These are phyloP conservation scores for Rhinichthys klamathensis DNA, from an alignment of 2,113 vertebrate genomes.

Conservation along the genomic window DNA sequence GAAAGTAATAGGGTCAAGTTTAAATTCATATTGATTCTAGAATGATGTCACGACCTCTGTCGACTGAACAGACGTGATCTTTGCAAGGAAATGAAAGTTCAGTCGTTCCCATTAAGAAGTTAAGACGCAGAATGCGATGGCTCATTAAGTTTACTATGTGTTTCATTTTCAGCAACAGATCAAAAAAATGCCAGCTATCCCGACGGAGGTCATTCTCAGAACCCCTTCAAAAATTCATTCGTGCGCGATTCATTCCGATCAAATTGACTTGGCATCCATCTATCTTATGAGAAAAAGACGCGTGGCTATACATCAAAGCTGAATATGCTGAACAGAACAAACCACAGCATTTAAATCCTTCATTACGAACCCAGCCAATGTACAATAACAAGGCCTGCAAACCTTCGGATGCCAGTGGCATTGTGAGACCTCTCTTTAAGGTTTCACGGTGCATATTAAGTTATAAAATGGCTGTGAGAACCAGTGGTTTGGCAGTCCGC, in stretches of 20 bases:
- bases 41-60: not conserved
- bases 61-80: not conserved
- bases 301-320: slow-evolving; percentile 18
- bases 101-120: not conserved
- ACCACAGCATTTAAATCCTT: slow-evolving; percentile 17
- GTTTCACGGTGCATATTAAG: slow-evolving; percentile 56
- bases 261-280: slow-evolving; percentile 25
- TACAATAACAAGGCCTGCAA: slow-evolving; percentile 16
- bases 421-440: slow-evolving; percentile 36
- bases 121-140: not conserved
- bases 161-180: slow-evolving; percentile 43
- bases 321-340: slow-evolving; percentile 26
- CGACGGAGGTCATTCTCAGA: not conserved
- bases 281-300: not conserved
- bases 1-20: not conserved
- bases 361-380: slow-evolving; percentile 49
- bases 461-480: slow-evolving; percentile 61
- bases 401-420: slow-evolving; percentile 40
- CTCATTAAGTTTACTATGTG: slow-evolving; percentile 28
- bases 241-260: not conserved
- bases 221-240: not conserved
- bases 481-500: slow-evolving; percentile 51
- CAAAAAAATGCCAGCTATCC: not conserved
- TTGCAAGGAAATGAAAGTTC: not conserved
- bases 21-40: not conserved